These are phyloP conservation scores for Arge pagana DNA, from an alignment of 2,888 invertebrate genomes.

Conservation along the genomic window DNA sequence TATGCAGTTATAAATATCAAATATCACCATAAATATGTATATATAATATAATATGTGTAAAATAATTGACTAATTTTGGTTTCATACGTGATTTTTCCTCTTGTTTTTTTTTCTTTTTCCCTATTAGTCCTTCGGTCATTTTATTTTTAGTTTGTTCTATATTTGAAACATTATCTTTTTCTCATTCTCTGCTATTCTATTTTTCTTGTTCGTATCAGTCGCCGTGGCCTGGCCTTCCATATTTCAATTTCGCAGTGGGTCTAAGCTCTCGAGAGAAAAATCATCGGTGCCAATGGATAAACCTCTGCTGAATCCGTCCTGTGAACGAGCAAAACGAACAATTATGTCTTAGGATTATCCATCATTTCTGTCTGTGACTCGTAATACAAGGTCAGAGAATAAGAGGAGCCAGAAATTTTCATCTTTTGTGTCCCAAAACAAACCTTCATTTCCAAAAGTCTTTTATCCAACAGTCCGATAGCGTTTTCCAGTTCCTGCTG, in stretches of 20 bases:
- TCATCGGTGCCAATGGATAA: constrained; percentile 89
- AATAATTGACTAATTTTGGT: constrained; percentile 56
- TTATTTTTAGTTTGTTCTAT: constrained; percentile 29
- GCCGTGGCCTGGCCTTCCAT: too few species aligned
- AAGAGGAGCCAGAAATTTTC: neutral
- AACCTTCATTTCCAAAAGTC: constrained; percentile 88
- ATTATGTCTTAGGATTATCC: constrained; percentile 13
- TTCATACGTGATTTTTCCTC: constrained; percentile 34
- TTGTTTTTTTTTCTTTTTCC: constrained; percentile 32
- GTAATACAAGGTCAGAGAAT: neutral
- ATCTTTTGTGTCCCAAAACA: constrained; percentile 40
- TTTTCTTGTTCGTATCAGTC: too few species aligned
- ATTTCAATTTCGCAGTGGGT: constrained; percentile 78
- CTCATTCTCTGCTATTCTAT: neutral
- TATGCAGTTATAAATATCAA: constrained; percentile 22
- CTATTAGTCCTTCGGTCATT: constrained; percentile 28
- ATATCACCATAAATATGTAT: constrained; percentile 22
- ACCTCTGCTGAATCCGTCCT: constrained; percentile 90
- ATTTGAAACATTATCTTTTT: constrained; percentile 8
- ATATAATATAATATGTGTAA: too few species aligned
- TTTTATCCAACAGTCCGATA: constrained; percentile 79
- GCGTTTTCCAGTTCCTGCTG: constrained; percentile 72
- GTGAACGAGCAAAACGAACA: constrained; percentile 50
- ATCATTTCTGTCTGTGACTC: constrained; percentile 1
- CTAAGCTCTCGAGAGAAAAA: constrained; percentile 91